phyloP scores from a whole-genome alignment of 1,140 invertebrate genomes.

The Drosophila murphyi region DNA sequence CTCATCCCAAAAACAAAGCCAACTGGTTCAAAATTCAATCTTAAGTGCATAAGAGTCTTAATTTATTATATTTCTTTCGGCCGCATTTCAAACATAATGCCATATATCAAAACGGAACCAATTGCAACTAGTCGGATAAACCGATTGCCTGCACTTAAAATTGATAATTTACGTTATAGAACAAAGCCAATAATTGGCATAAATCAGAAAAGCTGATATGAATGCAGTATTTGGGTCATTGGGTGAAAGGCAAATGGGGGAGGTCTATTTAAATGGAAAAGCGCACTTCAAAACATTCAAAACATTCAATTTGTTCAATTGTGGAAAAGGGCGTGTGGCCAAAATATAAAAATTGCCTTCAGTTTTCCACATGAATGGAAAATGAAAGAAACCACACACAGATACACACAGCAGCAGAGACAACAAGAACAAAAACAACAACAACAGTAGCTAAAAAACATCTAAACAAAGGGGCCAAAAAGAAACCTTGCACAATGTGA shows the following conservation, averaged over 20 bases:
- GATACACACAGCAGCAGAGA: background rate
- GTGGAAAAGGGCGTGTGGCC: conserved; percentile 21
- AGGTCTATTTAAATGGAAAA: conserved; percentile 67
- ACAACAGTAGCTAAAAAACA: conserved; percentile 32
- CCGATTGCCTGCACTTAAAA: conserved; percentile 39
- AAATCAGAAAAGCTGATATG: conserved; percentile 63
- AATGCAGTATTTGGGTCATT: conserved; percentile 56
- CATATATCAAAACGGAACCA: conserved; percentile 15
- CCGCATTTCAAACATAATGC: conserved; percentile 27
- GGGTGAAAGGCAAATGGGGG: conserved; percentile 21
- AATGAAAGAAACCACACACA: conserved; percentile 25
- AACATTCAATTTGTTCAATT: conserved; percentile 2
- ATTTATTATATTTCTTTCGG: conserved; percentile 39
- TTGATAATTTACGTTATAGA: conserved; percentile 44
- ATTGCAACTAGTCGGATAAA: conserved; percentile 14
- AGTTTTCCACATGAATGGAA: conserved; percentile 62
- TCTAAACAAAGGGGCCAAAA: conserved; percentile 60
- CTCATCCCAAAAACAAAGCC: too few species aligned
- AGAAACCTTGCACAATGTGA: conserved; percentile 60
- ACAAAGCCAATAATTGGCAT: conserved; percentile 71
- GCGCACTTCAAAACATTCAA: conserved; percentile 55
- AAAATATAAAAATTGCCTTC: conserved; percentile 50
- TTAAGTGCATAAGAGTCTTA: conserved; percentile 28
- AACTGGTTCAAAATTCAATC: background rate
- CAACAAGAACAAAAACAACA: conserved; percentile 22